A percentile compares a stretch with the other conserved stretches of the same genome.
Evolutionary conservation across 2,797 vertebrate genomes (phyloP).

Genomic region (Amphiprion clarkii): DNA sequence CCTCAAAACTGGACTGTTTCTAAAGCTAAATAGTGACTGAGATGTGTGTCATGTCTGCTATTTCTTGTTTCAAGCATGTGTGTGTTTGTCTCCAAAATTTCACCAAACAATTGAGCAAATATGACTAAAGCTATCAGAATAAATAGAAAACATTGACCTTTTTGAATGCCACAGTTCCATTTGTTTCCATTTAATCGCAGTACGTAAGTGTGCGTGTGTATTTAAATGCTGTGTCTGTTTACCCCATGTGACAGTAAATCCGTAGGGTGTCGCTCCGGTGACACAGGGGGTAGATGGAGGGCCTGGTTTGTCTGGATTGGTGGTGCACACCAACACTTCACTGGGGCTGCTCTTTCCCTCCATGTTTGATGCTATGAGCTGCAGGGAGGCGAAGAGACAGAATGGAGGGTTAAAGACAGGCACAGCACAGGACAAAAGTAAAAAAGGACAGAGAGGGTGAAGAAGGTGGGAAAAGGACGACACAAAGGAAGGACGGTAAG

Average conservation of each 20-base stretch:
- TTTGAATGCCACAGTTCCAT: background rate
- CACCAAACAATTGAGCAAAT: background rate
- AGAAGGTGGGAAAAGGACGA: background rate
- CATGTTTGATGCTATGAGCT: slow-evolving; percentile 95
- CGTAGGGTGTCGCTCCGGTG: slow-evolving; percentile 87
- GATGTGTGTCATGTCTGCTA: background rate
- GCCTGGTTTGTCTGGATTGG: slow-evolving; percentile 95
- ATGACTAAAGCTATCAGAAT: background rate
- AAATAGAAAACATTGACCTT: background rate
- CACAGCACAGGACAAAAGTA: background rate
- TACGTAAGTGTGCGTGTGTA: background rate
- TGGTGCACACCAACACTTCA: slow-evolving; percentile 95
- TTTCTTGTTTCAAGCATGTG: no score
- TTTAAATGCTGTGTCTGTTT: slow-evolving; percentile 41
- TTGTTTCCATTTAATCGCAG: no score
- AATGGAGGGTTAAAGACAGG: background rate
- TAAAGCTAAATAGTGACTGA: background rate
- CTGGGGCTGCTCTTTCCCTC: slow-evolving; percentile 97
- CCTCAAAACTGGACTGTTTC: background rate
- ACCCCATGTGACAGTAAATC: slow-evolving; percentile 96
- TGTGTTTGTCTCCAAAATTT: no score
- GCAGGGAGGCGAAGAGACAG: slow-evolving; percentile 37
- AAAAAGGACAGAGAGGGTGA: background rate
- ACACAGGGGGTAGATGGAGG: slow-evolving; percentile 90
- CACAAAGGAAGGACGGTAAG: background rate